phyloP scores from a whole-genome alignment of 2,797 vertebrate genomes.

The Rhodeus uyekii region DNA sequence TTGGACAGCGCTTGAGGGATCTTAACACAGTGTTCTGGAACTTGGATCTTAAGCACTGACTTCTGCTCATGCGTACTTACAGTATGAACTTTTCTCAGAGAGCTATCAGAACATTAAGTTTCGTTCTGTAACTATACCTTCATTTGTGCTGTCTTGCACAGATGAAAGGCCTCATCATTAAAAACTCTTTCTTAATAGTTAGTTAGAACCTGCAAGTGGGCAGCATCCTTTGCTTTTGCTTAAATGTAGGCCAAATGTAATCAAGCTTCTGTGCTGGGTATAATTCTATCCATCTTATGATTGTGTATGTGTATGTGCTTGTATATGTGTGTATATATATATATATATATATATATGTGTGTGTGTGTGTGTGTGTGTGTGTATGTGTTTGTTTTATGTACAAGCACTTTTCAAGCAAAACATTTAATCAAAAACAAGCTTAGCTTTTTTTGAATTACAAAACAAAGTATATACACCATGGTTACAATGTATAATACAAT shows the following conservation, averaged over 20 bases:
- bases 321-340: too few relatives aligned
- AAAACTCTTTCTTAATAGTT: conserved; percentile 3
- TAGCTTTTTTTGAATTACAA: too few relatives aligned
- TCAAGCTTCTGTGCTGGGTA: conserved; percentile 1
- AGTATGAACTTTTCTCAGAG: conserved; percentile 15
- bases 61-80: conserved; percentile 3
- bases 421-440: neutral
- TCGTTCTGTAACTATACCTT: conserved; percentile 12
- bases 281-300: neutral
- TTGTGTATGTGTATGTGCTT: too few relatives aligned
- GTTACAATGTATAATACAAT: too few relatives aligned
- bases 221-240: neutral
- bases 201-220: conserved; percentile 1
- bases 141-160: neutral
- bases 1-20: conserved; percentile 20
- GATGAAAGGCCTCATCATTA: conserved; percentile 25
- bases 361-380: too few relatives aligned
- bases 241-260: conserved; percentile 12
- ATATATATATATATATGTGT: too few relatives aligned
- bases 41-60: neutral
- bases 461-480: too few relatives aligned
- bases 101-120: neutral
- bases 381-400: too few relatives aligned
- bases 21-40: conserved; percentile 13
- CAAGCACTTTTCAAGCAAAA: neutral